Percentiles rank a stretch among this genome's conserved stretches.
Conservation (phyloP, 2,113 vertebrate species). For the Anolis carolinensis region DNA sequence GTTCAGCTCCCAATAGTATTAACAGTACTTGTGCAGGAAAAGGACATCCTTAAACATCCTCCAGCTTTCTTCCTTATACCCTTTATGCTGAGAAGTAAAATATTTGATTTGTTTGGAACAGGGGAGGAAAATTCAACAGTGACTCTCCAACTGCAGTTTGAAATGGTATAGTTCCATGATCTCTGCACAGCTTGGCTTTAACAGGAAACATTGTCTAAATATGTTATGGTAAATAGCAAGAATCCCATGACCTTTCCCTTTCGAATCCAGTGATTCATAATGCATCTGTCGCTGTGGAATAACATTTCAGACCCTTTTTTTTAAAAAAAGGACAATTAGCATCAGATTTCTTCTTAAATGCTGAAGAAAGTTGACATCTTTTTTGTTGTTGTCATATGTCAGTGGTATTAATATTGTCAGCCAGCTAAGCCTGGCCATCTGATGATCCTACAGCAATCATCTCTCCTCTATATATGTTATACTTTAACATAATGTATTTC, state of each 20-base stretch:
- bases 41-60: neutral
- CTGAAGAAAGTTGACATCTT: conserved; percentile 39
- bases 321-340: conserved; percentile 46
- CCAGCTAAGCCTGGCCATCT: neutral
- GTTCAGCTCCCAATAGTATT: neutral
- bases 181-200: conserved; percentile 30
- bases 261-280: conserved; percentile 60
- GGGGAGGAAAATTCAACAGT: neutral
- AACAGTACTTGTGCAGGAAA: neutral
- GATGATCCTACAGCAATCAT: neutral
- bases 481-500: too few relatives aligned
- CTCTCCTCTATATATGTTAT: neutral
- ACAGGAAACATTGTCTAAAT: conserved; percentile 62
- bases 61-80: too few relatives aligned
- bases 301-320: conserved; percentile 48
- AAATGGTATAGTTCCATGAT: neutral
- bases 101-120: too few relatives aligned
- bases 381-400: conserved; percentile 44
- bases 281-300: conserved; percentile 64
- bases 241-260: conserved; percentile 61
- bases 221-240: conserved; percentile 44
- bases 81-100: neutral
- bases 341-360: conserved; percentile 56
- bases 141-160: neutral
- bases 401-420: neutral